Evolutionary conservation across 2,797 vertebrate species (phyloP).

Genomic region (Etheostoma perlongum): DNA sequence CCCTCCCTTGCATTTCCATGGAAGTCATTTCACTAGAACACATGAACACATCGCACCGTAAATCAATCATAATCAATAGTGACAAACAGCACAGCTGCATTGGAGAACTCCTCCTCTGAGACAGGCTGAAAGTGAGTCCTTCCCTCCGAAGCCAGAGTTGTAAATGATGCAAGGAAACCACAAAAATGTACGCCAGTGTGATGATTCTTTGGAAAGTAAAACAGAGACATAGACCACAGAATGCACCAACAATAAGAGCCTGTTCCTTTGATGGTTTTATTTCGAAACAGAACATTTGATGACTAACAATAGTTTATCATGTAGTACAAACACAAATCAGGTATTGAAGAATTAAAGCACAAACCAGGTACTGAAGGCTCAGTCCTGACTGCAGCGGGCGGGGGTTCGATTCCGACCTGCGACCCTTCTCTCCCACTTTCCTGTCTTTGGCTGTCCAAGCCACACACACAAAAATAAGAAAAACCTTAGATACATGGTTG

Average conservation of each 20-base stretch:
- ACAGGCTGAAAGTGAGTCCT: neutral
- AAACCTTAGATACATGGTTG: too few species aligned
- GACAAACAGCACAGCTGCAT: neutral
- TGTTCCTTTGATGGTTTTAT: neutral
- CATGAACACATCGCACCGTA: neutral
- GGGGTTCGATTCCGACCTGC: too few species aligned
- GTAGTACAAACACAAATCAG: neutral
- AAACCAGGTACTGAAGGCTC: too few species aligned
- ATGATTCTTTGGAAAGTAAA: conserved; percentile 29
- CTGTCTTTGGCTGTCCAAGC: too few species aligned
- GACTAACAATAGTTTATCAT: neutral
- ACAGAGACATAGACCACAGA: neutral
- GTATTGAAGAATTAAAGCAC: neutral
- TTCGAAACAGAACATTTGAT: neutral
- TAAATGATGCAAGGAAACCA: conserved; percentile 1
- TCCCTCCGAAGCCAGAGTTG: neutral
- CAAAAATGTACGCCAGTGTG: accelerated
- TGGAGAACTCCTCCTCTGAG: neutral
- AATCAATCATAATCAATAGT: neutral
- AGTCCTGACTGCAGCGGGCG: too few species aligned
- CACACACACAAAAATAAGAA: too few species aligned
- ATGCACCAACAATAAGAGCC: neutral
- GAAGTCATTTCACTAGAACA: conserved; percentile 14
- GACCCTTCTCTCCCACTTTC: too few species aligned
- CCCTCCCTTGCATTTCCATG: neutral